Percentiles rank a stretch among this genome's conserved stretches.
These are phyloP conservation scores for Pseudomyrmex concolor DNA, from an alignment of 1,140 invertebrate genomes.

Conservation along the genomic window DNA sequence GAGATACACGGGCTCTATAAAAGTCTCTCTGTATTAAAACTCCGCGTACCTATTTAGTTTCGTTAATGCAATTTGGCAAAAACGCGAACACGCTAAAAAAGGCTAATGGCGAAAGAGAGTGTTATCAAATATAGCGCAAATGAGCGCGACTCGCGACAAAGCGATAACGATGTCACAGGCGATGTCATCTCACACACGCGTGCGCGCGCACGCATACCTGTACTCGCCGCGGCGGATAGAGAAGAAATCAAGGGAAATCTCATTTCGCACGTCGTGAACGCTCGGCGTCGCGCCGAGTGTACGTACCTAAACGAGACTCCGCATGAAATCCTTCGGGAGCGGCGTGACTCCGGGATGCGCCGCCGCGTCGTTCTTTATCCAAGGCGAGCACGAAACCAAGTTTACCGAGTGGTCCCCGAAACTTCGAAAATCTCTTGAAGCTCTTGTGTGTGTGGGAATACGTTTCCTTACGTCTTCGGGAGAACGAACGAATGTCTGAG, in stretches of 20 bases:
- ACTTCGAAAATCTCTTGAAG: conserved; percentile 47
- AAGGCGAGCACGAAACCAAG: conserved; percentile 35
- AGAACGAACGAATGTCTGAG: conserved; percentile 21
- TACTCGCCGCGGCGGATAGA: neutral
- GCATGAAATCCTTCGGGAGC: conserved; percentile 46
- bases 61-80: too few relatives aligned
- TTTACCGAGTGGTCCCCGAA: conserved; percentile 53
- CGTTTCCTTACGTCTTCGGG: conserved; percentile 15
- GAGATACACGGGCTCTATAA: too few relatives aligned
- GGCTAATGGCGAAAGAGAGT: neutral
- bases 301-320: conserved; percentile 44
- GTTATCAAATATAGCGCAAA: conserved; percentile 10
- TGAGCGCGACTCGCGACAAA: conserved; percentile 42
- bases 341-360: conserved; percentile 53
- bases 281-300: conserved; percentile 17
- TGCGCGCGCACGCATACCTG: neutral
- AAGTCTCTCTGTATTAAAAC: too few relatives aligned
- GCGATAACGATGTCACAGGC: conserved; percentile 19
- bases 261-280: conserved; percentile 44
- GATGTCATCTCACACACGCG: neutral
- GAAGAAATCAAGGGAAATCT: conserved; percentile 54
- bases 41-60: too few relatives aligned
- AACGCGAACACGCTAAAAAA: neutral
- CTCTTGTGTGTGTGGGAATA: neutral
- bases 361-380: conserved; percentile 47